Percentiles rank a stretch among this genome's conserved stretches.
phyloP scores from a whole-genome alignment of 2,113 vertebrate species.

The Daboia siamensis region DNA sequence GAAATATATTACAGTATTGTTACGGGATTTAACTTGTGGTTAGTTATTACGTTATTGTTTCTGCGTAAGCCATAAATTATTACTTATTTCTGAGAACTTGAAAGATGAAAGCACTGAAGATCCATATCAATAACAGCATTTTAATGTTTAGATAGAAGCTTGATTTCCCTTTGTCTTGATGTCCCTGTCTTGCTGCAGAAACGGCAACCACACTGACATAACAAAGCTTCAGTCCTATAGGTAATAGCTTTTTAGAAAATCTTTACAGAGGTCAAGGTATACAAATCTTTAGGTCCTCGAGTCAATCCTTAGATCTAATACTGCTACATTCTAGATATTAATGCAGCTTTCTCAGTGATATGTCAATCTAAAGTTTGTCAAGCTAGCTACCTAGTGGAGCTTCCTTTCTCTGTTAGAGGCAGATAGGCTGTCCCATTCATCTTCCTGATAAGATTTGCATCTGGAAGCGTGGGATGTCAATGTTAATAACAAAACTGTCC shows the following conservation, averaged over 20 bases:
- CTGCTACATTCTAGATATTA: neutral
- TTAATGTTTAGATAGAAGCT: neutral
- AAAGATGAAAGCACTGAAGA: neutral
- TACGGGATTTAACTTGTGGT: neutral
- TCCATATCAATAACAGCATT: neutral
- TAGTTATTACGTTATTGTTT: neutral
- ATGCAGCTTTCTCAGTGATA: neutral
- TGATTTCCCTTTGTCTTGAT: neutral
- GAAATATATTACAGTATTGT: neutral
- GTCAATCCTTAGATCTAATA: constrained; percentile 11
- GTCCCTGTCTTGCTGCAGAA: neutral
- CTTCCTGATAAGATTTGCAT: neutral
- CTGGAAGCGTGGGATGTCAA: neutral
- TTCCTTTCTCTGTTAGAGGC: neutral
- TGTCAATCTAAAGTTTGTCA: neutral
- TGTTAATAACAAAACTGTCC: neutral
- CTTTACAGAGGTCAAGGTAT: neutral
- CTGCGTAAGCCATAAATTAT: neutral
- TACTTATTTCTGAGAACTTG: neutral
- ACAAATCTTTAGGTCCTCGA: constrained; percentile 8
- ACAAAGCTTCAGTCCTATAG: neutral
- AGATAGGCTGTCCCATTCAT: neutral
- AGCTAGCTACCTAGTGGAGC: neutral
- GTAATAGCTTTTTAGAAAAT: neutral
- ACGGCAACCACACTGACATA: neutral